Percentiles rank a stretch among this genome's conserved stretches.
Conservation (phyloP, 2,113 vertebrate genomes). For the Dryoscopus gambensis region DNA sequence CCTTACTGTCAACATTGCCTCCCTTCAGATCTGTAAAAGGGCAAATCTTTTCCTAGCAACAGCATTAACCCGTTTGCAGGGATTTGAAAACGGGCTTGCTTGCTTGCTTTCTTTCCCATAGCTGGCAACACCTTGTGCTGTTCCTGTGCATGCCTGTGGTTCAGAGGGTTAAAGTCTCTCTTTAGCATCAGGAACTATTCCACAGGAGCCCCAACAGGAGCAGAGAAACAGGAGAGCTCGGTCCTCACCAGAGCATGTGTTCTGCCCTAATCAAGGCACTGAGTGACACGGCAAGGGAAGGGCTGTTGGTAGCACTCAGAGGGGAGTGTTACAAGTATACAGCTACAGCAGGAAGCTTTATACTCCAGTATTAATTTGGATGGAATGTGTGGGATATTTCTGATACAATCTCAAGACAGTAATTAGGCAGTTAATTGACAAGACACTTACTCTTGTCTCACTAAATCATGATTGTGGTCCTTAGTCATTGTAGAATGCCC, state of each 20-base stretch:
- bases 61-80: conserved; percentile 30
- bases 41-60: conserved; percentile 44
- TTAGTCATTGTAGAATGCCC: background rate
- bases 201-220: background rate
- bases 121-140: background rate
- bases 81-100: background rate
- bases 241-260: accelerated
- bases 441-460: background rate
- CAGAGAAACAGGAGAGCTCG: background rate
- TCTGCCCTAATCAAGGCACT: background rate
- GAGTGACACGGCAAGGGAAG: background rate
- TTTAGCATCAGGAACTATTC: background rate
- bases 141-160: background rate
- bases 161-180: background rate
- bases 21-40: conserved; percentile 17
- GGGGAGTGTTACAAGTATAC: background rate
- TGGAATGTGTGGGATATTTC: background rate
- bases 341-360: background rate
- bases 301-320: background rate
- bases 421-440: background rate
- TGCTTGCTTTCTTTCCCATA: background rate
- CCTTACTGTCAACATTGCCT: conserved; percentile 46
- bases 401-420: background rate
- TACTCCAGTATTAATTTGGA: background rate
- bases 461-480: background rate